phyloP scores from a whole-genome alignment of 2,888 invertebrate species.

The Meiosimyza platycephala region DNA sequence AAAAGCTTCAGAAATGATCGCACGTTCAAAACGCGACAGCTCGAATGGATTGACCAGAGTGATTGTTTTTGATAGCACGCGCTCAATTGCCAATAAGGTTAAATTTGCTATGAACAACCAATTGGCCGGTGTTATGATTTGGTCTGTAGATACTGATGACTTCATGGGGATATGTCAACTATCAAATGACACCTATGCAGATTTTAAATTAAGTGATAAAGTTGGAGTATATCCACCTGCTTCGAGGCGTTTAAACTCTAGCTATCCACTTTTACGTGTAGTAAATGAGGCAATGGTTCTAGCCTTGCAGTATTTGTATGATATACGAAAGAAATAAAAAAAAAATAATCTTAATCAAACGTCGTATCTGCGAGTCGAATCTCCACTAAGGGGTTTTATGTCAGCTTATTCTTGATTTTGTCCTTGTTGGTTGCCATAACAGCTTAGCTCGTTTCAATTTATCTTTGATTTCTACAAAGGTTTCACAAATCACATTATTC shows the following conservation, averaged over 20 bases:
- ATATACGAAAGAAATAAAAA: too few relatives aligned
- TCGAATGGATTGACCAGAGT: conserved; percentile 74
- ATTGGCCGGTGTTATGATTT: conserved; percentile 86
- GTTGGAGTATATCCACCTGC: conserved; percentile 41
- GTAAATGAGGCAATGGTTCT: conserved; percentile 76
- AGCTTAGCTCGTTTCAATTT: too few relatives aligned
- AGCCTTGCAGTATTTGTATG: conserved; percentile 56
- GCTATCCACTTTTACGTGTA: conserved; percentile 79
- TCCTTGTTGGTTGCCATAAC: too few relatives aligned
- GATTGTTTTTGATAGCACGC: conserved; percentile 81
- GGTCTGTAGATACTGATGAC: conserved; percentile 92
- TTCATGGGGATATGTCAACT: conserved; percentile 77
- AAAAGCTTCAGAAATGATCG: conserved; percentile 66
- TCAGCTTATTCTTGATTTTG: too few relatives aligned
- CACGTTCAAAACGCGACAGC: conserved; percentile 59
- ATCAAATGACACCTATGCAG: conserved; percentile 69
- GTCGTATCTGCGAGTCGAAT: too few relatives aligned
- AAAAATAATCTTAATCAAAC: too few relatives aligned
- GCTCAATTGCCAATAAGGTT: conserved; percentile 81
- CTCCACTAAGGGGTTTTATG: too few relatives aligned
- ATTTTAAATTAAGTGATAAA: conserved; percentile 62
- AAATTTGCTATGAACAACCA: conserved; percentile 73
- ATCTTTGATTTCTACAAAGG: too few relatives aligned
- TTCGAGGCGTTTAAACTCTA: conserved; percentile 64
- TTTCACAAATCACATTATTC: too few relatives aligned